These are phyloP conservation scores for Acanthurus leucopareius DNA, from an alignment of 2,797 vertebrate species.

Conservation along the genomic window DNA sequence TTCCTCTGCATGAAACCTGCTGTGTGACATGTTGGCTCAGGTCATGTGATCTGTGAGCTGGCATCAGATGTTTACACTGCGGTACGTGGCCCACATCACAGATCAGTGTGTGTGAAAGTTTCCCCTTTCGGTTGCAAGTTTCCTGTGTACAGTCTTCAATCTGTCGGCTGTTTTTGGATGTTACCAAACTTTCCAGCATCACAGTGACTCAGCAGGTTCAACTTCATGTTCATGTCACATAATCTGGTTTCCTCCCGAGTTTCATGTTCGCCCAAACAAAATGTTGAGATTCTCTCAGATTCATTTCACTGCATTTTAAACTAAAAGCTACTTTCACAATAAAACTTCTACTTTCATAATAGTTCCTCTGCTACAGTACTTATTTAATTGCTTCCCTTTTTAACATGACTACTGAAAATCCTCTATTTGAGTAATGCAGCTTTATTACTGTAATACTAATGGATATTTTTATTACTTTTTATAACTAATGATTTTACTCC, in stretches of 20 bases:
- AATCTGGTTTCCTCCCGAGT: neutral
- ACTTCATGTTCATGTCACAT: neutral
- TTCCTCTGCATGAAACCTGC: conserved; percentile 24
- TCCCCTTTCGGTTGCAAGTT: too few relatives aligned
- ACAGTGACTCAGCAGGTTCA: conserved; percentile 11
- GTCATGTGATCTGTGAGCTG: conserved; percentile 35
- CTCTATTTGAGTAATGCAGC: too few relatives aligned
- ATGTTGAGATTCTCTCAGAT: neutral
- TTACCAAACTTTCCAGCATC: neutral
- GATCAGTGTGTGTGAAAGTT: neutral
- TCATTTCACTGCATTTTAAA: neutral
- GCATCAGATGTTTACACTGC: neutral
- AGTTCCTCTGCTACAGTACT: neutral
- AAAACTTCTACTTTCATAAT: too few relatives aligned
- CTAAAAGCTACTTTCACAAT: neutral
- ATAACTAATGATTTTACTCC: too few relatives aligned
- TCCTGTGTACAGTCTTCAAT: too few relatives aligned
- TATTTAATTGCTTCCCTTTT: too few relatives aligned
- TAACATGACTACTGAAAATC: too few relatives aligned
- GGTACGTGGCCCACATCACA: too few relatives aligned
- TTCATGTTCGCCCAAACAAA: neutral
- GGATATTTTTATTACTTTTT: too few relatives aligned
- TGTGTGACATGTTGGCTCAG: conserved; percentile 10
- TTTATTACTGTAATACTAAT: too few relatives aligned
- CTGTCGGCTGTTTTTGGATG: neutral